phyloP scores from a whole-genome alignment of 1,140 invertebrate genomes.

The Habropoda laboriosa region DNA sequence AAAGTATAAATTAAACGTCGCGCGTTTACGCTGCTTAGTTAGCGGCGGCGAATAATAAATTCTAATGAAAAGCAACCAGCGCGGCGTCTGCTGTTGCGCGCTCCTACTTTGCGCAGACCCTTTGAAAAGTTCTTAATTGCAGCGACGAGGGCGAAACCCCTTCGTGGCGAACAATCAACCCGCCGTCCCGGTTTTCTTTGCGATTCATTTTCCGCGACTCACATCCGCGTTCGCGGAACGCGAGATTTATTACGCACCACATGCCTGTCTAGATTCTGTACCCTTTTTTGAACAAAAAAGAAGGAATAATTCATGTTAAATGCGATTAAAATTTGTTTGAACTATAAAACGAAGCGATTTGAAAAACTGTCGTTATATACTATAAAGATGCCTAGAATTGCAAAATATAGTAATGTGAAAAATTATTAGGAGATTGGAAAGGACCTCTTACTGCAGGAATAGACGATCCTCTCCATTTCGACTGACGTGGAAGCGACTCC shows the following conservation, averaged over 20 bases:
- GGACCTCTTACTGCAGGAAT: too few species aligned
- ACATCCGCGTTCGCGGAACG: not conserved
- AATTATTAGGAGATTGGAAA: too few species aligned
- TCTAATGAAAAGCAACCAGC: constrained; percentile 44
- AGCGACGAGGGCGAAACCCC: not conserved
- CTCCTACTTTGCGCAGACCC: constrained; percentile 2
- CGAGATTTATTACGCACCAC: not conserved
- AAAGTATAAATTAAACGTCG: constrained; percentile 57
- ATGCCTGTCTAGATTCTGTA: too few species aligned
- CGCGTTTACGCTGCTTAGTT: constrained; percentile 54
- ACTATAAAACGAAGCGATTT: too few species aligned
- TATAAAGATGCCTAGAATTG: too few species aligned
- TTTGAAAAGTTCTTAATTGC: constrained; percentile 52
- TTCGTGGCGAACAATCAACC: constrained; percentile 2
- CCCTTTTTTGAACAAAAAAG: not conserved
- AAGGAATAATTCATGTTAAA: too few species aligned
- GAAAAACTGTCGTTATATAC: too few species aligned
- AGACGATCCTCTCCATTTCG: too few species aligned
- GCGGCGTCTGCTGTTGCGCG: not conserved
- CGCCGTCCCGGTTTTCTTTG: not conserved
- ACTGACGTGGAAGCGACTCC: too few species aligned
- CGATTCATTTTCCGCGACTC: constrained; percentile 5
- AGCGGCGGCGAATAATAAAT: constrained; percentile 51
- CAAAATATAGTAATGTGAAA: too few species aligned
- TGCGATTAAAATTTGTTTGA: too few species aligned